These are phyloP conservation scores for Neostethus bicornis DNA, from an alignment of 2,797 vertebrate genomes.

Conservation along the genomic window DNA sequence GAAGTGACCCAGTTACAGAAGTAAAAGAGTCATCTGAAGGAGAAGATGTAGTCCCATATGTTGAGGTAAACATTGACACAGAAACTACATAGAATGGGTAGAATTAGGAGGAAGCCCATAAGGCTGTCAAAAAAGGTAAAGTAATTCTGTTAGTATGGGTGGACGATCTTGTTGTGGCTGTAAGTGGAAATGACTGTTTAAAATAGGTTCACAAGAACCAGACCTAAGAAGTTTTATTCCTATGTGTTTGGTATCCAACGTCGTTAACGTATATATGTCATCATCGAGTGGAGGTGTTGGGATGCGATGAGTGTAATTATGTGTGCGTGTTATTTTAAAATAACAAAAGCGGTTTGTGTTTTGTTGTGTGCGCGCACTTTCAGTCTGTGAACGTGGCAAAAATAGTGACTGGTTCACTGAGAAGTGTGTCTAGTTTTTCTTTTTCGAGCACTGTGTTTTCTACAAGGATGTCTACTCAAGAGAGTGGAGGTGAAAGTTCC, in stretches of 20 bases:
- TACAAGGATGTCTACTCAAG: too few species aligned
- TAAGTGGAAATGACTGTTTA: not conserved
- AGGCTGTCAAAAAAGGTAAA: not conserved
- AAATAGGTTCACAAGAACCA: not conserved
- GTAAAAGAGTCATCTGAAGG: not conserved
- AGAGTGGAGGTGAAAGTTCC: too few species aligned
- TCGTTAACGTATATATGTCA: not conserved
- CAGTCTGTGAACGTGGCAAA: too few species aligned
- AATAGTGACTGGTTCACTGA: too few species aligned
- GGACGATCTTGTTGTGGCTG: not conserved
- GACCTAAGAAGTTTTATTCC: not conserved
- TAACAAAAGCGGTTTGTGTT: too few species aligned
- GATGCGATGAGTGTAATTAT: not conserved
- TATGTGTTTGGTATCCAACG: not conserved
- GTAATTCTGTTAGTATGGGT: not conserved
- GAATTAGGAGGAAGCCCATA: too few species aligned
- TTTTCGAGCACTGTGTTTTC: too few species aligned
- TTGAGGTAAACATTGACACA: not conserved
- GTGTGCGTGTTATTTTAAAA: too few species aligned
- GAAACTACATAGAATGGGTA: not conserved
- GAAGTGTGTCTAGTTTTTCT: too few species aligned
- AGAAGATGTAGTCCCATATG: not conserved
- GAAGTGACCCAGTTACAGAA: not conserved
- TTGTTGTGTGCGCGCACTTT: too few species aligned
- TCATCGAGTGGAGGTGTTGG: not conserved